These are phyloP conservation scores for Columba janthina DNA, from an alignment of 2,113 vertebrate genomes.

Conservation along the genomic window DNA sequence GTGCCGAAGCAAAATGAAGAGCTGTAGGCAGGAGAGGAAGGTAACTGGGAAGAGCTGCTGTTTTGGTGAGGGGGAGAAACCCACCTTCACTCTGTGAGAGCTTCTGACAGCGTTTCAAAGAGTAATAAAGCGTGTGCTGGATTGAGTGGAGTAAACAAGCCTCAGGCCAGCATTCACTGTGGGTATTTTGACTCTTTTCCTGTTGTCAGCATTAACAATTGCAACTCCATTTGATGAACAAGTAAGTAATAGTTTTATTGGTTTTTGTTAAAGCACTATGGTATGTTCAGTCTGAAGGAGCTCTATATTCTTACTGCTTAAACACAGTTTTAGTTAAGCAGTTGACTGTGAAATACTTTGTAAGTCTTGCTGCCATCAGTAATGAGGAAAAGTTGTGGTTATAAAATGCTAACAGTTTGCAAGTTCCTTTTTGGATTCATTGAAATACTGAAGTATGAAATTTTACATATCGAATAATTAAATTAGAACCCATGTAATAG, in stretches of 20 bases:
- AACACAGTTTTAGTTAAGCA: neutral
- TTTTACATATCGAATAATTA: neutral
- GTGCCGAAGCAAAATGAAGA: conserved; percentile 14
- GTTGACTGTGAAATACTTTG: neutral
- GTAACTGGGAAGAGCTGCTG: neutral
- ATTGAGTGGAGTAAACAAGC: neutral
- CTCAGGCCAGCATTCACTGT: neutral
- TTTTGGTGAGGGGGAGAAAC: neutral
- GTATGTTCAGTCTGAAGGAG: neutral
- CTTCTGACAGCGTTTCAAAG: neutral
- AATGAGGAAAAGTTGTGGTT: neutral
- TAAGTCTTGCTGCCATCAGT: neutral
- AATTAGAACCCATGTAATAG: neutral
- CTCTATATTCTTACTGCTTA: neutral
- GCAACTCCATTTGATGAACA: conserved; percentile 8
- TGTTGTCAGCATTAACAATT: neutral
- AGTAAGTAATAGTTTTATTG: conserved; percentile 31
- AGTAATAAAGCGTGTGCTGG: accelerated
- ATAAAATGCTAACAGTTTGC: neutral
- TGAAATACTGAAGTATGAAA: neutral
- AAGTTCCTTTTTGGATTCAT: neutral
- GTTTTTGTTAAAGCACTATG: neutral
- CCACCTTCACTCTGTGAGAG: accelerated
- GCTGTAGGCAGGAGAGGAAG: neutral
- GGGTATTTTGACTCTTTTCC: neutral